phyloP scores from a whole-genome alignment of 2,888 invertebrate genomes.

The Steromphala cineraria region DNA sequence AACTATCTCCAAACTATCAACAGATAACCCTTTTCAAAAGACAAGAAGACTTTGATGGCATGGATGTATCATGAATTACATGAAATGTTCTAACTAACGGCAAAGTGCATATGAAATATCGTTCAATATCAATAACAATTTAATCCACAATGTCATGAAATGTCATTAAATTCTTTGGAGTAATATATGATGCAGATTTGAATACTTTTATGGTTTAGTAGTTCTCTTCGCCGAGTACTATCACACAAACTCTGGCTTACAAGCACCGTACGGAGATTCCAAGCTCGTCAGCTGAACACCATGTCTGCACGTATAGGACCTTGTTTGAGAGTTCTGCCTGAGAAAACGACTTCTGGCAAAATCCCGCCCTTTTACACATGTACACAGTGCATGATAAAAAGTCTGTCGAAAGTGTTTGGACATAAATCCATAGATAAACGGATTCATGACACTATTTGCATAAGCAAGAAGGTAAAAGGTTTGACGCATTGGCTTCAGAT shows the following conservation, averaged over 20 bases:
- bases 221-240: too few relatives aligned
- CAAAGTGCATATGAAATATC: too few relatives aligned
- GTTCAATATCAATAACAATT: too few relatives aligned
- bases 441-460: conserved; percentile 84
- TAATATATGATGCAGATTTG: too few relatives aligned
- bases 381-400: conserved; percentile 62
- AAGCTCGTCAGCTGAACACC: background rate
- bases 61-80: too few relatives aligned
- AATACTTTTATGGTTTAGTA: too few relatives aligned
- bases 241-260: conserved; percentile 4
- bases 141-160: too few relatives aligned
- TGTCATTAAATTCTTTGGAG: too few relatives aligned
- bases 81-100: too few relatives aligned
- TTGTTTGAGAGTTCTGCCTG: conserved; percentile 27
- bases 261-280: conserved; percentile 12
- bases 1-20: too few relatives aligned
- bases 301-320: background rate
- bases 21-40: too few relatives aligned
- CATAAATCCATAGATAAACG: conserved; percentile 85
- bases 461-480: conserved; percentile 82
- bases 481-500: conserved; percentile 80
- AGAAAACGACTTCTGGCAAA: conserved; percentile 22
- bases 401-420: conserved; percentile 81
- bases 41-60: too few relatives aligned
- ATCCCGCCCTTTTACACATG: conserved; percentile 27